Conservation (phyloP, 2,113 vertebrate genomes). For the Mobula birostris region DNA sequence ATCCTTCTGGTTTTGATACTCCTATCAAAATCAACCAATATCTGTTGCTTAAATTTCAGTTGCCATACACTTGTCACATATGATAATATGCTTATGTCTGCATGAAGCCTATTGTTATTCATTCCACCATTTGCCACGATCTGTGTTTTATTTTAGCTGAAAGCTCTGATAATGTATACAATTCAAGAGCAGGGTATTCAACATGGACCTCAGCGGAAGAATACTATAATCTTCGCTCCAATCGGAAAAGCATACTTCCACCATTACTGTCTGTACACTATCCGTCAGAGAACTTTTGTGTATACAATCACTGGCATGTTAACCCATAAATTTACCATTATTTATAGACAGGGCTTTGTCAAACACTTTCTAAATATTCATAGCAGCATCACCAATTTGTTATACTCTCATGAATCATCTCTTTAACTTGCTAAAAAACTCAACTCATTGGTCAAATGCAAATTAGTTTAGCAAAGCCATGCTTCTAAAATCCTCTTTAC, state of each 20-base stretch:
- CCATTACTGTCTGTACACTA: background rate
- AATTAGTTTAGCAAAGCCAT: background rate
- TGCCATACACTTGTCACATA: background rate
- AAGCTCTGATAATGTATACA: background rate
- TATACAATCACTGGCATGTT: background rate
- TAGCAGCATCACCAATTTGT: background rate
- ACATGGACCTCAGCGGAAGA: background rate
- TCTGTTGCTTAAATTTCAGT: background rate
- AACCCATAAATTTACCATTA: background rate
- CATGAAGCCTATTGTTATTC: background rate
- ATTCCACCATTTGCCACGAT: background rate
- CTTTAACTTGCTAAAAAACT: background rate
- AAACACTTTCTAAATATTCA: background rate
- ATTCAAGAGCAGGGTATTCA: background rate
- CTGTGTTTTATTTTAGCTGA: background rate
- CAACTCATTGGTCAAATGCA: background rate
- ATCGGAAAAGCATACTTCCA: background rate
- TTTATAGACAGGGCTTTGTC: background rate
- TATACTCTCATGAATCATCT: background rate
- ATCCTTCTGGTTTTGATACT: too few species aligned
- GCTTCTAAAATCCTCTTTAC: background rate
- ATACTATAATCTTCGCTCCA: background rate
- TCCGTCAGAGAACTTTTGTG: background rate
- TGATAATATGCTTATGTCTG: too few species aligned
- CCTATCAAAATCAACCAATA: background rate